Evolutionary conservation across 2,888 invertebrate genomes (phyloP), one percentile per base, ranked within the genome.

Genomic region (Meteorus cinctellus): DNA sequence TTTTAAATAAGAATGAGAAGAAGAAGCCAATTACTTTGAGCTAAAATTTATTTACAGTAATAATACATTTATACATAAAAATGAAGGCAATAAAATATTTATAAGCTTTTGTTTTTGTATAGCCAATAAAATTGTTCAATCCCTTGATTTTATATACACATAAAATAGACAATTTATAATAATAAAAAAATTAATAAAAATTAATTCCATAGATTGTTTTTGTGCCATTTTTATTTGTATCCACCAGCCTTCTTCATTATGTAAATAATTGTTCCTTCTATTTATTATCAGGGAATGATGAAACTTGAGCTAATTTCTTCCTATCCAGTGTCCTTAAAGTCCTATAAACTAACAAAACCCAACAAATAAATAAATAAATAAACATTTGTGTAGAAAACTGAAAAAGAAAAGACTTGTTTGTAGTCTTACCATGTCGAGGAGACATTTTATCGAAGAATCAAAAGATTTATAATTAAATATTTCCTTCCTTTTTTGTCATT

Each of bases 401-500:
- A 1, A 34, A 6, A 4, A 34, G 34, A 6, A 34, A 34, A 6
- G 8, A 34, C 8, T 34, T 34, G 4, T 34, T 24, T 1, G 1
- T 24, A 24, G 24, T 24, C 48, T 48, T 16, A 48, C 48, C 48
- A 48, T 48, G 3, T 48, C 5, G n/a, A n/a, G n/a, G 16, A 48
- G 14, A 48, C 14, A n/a, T 48, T 48, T 48, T 16, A 48, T n/a
- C 16, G 48, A 48, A 16, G 48, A n/a, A 48, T 48, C 4, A 48
- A 48, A n/a, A 16, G 48, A n/a, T 3, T 45, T 45, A 8, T 45
- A 66, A 62, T 34, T 67, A 36, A 41, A 48, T 19, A 66, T n/a
- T 66, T 60, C 59, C 45, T 24, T 51, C 14, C 16, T 24, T 36
- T 14, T 16, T 41, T 16, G 29, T 71, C 24, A 24, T 89, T 89